Conservation (phyloP, 2,113 vertebrate species). For the Tetraodon nigroviridis region DNA sequence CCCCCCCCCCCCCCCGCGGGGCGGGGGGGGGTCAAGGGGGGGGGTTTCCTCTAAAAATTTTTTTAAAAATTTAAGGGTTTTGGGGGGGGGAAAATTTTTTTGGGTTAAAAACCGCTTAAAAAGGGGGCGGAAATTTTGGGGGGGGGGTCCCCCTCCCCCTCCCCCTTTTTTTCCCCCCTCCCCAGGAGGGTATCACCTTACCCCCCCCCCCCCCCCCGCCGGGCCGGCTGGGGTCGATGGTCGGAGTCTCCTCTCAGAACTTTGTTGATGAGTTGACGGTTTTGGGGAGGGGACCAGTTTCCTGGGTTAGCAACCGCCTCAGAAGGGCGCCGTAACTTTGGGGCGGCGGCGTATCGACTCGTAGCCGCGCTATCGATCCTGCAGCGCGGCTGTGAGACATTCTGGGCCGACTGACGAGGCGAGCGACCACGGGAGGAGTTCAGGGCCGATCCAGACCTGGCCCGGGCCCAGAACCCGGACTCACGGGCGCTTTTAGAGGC, state of each 20-base stretch:
- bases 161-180: no score
- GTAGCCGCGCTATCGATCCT: no score
- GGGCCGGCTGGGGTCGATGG: constrained; percentile 52
- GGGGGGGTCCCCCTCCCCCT: no score
- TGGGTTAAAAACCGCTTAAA: background rate
- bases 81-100: constrained; percentile 10
- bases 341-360: no score
- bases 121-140: no score
- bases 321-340: no score
- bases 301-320: background rate
- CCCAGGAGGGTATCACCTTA: constrained; percentile 33
- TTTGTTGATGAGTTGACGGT: constrained; percentile 48
- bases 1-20: constrained; percentile 46
- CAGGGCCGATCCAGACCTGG: no score
- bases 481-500: constrained; percentile 12
- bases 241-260: constrained; percentile 27
- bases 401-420: no score
- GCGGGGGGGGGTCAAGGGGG: constrained; percentile 50
- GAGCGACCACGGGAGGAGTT: no score
- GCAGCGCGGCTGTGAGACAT: no score
- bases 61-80: constrained; percentile 47
- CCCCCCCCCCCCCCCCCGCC: background rate
- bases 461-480: no score
- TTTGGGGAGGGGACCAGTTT: constrained; percentile 24
- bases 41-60: constrained; percentile 35